Evolutionary conservation across 2,113 vertebrate genomes (phyloP), one percentile per base, ranked within the genome.

Genomic region (Crypturellus undulatus): DNA sequence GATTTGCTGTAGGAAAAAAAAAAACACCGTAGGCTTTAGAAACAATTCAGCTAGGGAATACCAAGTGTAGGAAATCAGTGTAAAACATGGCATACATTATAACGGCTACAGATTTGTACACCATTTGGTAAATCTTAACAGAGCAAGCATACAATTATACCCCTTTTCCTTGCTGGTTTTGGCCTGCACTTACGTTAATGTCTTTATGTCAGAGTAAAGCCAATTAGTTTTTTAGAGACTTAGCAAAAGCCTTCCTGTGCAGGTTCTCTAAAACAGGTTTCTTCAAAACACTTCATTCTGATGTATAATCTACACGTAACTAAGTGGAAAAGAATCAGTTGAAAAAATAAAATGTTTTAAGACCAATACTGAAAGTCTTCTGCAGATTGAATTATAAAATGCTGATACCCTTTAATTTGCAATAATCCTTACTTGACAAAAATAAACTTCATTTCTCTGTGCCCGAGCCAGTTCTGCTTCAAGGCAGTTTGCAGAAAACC

Each of bases 31-130:
- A 83, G 92, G 92, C 87, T 93, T 95, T 67, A 95, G 95, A 97
- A 97, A 92, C 84, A 94, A 94, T 95, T 96, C 93, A 81, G 63
- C 80, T 95, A 73, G 90, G 95, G 95, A 96, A 96, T 96, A 95
- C 94, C 87, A 95, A 95, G 82, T 70, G 75, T 92, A 96, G 72
- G 95, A 96, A 96, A 94, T 94, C 84, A 84, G 91, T 91, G 94
- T 96, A 92, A 95, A 96, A 79, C 89, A 79, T 86, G 80, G 79
- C 45, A 84, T 82, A 65, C 69, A 64, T 97, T 95, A 89, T 78
- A 96, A 49, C 84, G 81, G 71, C 81, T 92, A 85, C 75, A 43
- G 8, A 84, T 77, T 92, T 75, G 26, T 81, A 69, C 38, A 84
- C 22, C 32, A 4, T 87, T 88, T 86, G 40, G 73, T 95, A 91